Conservation (phyloP, 1,140 invertebrate species). For the Drosophila seguyi region DNA sequence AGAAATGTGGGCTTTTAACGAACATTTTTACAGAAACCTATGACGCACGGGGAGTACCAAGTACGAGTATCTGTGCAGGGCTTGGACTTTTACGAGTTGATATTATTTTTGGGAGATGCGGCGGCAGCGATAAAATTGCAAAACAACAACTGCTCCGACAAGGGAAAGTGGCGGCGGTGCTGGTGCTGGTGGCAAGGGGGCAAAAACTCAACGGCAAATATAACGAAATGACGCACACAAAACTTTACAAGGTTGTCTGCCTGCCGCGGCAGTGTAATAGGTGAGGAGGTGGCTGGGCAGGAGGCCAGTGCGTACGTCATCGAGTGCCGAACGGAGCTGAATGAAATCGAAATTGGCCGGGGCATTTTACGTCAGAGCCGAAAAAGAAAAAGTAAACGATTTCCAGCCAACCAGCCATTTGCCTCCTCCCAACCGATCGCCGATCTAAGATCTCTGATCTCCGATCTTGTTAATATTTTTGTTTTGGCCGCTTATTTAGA, state of each 20-base stretch:
- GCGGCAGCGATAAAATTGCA: constrained; percentile 60
- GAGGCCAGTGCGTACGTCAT: constrained; percentile 66
- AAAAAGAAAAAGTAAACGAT: constrained; percentile 46
- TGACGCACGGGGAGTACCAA: constrained; percentile 38
- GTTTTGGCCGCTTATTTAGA: constrained; percentile 63
- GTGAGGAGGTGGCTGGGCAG: constrained; percentile 1
- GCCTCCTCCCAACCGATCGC: constrained; percentile 6
- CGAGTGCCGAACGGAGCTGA: constrained; percentile 58
- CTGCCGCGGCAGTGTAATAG: constrained; percentile 45
- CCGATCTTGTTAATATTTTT: constrained; percentile 51
- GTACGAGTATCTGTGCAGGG: constrained; percentile 32
- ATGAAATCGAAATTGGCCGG: constrained; percentile 70
- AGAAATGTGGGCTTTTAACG: constrained; percentile 1
- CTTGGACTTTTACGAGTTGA: constrained; percentile 44
- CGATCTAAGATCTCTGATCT: not conserved
- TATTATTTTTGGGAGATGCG: constrained; percentile 44
- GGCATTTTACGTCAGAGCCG: constrained; percentile 50
- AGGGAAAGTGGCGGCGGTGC: constrained; percentile 32
- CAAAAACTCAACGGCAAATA: constrained; percentile 28
- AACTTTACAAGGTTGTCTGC: constrained; percentile 76
- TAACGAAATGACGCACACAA: constrained; percentile 71
- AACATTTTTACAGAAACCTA: constrained; percentile 34
- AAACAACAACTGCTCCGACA: constrained; percentile 38
- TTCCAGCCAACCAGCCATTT: constrained; percentile 33
- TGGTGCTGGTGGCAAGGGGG: constrained; percentile 3